Percentiles rank a stretch among this genome's conserved stretches.
phyloP scores from a whole-genome alignment of 2,888 invertebrate genomes.

The Ormyrus rosae region DNA sequence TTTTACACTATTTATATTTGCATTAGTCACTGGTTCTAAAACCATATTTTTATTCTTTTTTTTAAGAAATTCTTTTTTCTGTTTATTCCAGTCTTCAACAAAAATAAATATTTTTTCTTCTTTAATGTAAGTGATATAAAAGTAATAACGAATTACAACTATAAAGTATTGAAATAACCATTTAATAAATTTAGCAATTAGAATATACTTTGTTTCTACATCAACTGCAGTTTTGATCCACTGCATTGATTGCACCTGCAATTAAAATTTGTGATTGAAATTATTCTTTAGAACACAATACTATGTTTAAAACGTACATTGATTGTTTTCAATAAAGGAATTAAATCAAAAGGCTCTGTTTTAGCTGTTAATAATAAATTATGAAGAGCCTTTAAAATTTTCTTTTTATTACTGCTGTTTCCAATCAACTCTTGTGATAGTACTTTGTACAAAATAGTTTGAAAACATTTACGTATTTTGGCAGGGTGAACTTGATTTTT shows the following conservation, averaged over 20 bases:
- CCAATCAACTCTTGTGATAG: constrained; percentile 34
- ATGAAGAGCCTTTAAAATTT: constrained; percentile 44
- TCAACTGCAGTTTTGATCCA: constrained; percentile 8
- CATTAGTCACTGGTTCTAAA: neutral
- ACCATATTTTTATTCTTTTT: constrained; percentile 25
- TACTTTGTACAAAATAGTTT: constrained; percentile 24
- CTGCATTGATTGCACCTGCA: constrained; percentile 36
- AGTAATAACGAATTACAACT: constrained; percentile 2
- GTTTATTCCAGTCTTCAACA: constrained; percentile 31
- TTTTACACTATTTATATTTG: neutral
- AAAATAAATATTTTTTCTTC: constrained; percentile 34
- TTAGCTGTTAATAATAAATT: constrained; percentile 43
- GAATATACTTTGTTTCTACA: constrained; percentile 13
- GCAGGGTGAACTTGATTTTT: constrained; percentile 30
- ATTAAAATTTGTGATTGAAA: neutral
- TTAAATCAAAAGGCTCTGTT: constrained; percentile 25
- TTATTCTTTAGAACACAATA: neutral
- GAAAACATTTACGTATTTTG: constrained; percentile 27
- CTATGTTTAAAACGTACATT: constrained; percentile 36
- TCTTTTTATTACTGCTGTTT: constrained; percentile 43
- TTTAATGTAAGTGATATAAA: constrained; percentile 30
- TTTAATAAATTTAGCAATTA: constrained; percentile 41
- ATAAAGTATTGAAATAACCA: constrained; percentile 49
- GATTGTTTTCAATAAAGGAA: constrained; percentile 14
- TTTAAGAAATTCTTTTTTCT: constrained; percentile 15